These are phyloP conservation scores for Perca fluviatilis DNA, from an alignment of 2,113 vertebrate genomes.

Conservation along the genomic window DNA sequence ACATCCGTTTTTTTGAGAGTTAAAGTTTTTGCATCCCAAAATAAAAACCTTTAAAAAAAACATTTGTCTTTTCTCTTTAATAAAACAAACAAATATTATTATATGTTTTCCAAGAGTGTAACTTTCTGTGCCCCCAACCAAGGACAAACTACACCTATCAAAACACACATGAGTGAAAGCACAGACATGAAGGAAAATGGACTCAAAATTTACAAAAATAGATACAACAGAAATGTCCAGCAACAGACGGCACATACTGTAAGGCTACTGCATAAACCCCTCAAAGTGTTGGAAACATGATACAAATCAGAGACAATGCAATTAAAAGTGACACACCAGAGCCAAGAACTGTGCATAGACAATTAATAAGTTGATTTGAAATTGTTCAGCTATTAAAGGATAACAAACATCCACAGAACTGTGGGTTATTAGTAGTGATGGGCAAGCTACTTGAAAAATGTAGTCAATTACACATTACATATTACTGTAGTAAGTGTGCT, in stretches of 20 bases:
- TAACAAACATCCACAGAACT: not conserved
- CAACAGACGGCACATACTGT: not conserved
- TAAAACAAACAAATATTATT: not conserved
- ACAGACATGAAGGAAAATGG: not conserved
- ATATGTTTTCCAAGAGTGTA: not conserved
- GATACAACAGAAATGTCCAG: not conserved
- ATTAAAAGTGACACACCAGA: not conserved
- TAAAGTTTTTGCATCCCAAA: not conserved
- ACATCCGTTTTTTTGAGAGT: not conserved
- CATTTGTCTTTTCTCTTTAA: not conserved
- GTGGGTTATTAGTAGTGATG: not conserved
- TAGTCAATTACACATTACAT: too few relatives aligned
- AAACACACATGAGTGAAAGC: not conserved
- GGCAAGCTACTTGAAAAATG: too few relatives aligned
- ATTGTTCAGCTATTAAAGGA: not conserved
- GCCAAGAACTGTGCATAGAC: not conserved
- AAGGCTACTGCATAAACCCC: not conserved
- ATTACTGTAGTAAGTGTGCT: too few relatives aligned
- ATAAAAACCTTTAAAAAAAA: slow-evolving; percentile 1
- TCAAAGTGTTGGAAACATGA: not conserved
- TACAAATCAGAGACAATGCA: not conserved
- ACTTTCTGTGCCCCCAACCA: not conserved
- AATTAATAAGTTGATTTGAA: not conserved
- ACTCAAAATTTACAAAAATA: not conserved
- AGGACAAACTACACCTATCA: slow-evolving; percentile 10